Evolutionary conservation across 2,113 vertebrate genomes (phyloP), one percentile per base, ranked within the genome.

Genomic region (Eubucco bourcierii): DNA sequence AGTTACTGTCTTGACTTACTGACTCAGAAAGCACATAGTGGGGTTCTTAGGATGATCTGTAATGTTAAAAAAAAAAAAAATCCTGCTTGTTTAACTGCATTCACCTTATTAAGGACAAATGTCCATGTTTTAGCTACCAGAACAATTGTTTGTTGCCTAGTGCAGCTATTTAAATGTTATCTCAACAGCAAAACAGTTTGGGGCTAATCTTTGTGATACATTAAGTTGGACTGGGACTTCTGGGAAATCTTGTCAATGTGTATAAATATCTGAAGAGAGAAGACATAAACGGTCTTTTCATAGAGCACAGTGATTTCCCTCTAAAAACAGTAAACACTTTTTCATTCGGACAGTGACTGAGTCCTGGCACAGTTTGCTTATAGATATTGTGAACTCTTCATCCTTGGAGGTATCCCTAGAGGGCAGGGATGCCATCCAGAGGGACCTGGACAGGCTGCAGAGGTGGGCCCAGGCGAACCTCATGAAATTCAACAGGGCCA

Each of bases 81-180:
- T 73, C 15, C 24, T 10, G 3, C 7, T 25, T 46, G 11, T 74
- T 80, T 52, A 76, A 15, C 4, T 1, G 11, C 15, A 63, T 50
- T 73, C 7, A 61, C 7, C 46, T 90, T 86, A 15, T 4, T 31
- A 59, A 61, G 20, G 37, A 83, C 6, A 65, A 15, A 58, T 66
- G 18, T 18, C 20, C 9, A 6, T 23, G 5, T 10, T 77, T 86
- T 74, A 63, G 7, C 8, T 66, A 34, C 59, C 56, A 15, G 2
- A n/a, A 8, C 18, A 41, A 15, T 31, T 78, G 9, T 67, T 37
- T 84, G 21, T 5, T 65, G 8, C 12, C 33, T 47, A 5, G 7
- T 37, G 24, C 58, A 58, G 31, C 16, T 33, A 31, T 55, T 64
- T 64, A 76, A 52, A 67, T 0, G 0, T 55, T 1, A 3, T 6